A percentile compares a stretch with the other conserved stretches of the same genome.
These are phyloP conservation scores for Orbicella faveolata DNA, from an alignment of 64 coral and sea anemone species.

Conservation along the genomic window DNA sequence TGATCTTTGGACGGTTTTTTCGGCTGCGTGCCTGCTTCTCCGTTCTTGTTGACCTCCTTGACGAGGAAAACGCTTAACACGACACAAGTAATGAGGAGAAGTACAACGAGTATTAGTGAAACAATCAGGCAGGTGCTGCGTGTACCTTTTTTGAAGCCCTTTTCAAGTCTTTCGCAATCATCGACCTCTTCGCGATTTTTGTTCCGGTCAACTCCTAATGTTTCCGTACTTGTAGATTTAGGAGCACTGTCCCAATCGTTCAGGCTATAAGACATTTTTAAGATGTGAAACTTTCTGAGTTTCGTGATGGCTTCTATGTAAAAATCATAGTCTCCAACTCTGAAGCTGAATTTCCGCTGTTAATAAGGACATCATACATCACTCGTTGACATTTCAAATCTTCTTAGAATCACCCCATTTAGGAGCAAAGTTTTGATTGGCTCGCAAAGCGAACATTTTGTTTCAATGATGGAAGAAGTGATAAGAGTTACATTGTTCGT, in stretches of 20 bases:
- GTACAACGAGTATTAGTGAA: neutral
- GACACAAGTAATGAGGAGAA: constrained; percentile 10
- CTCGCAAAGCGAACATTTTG: neutral
- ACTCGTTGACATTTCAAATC: neutral
- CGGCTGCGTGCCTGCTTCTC: neutral
- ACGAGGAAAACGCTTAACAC: constrained; percentile 29
- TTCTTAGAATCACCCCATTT: neutral
- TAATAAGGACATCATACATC: neutral
- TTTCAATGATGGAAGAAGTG: neutral
- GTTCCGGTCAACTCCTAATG: constrained; percentile 11
- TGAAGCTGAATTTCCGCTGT: neutral
- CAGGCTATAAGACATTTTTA: neutral
- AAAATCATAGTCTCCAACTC: neutral
- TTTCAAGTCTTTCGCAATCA: neutral
- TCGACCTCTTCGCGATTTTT: neutral
- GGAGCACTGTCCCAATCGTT: neutral
- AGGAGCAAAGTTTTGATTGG: neutral
- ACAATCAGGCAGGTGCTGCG: neutral
- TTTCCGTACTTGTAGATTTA: neutral
- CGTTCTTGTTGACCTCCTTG: constrained; percentile 27
- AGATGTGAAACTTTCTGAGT: neutral
- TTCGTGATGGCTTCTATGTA: neutral
- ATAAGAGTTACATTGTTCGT: neutral
- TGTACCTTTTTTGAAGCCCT: neutral
- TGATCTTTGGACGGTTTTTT: neutral